Evolutionary conservation across 2,113 vertebrate genomes (phyloP), one percentile per base, ranked within the genome.

Genomic region (Anhinga rufa): DNA sequence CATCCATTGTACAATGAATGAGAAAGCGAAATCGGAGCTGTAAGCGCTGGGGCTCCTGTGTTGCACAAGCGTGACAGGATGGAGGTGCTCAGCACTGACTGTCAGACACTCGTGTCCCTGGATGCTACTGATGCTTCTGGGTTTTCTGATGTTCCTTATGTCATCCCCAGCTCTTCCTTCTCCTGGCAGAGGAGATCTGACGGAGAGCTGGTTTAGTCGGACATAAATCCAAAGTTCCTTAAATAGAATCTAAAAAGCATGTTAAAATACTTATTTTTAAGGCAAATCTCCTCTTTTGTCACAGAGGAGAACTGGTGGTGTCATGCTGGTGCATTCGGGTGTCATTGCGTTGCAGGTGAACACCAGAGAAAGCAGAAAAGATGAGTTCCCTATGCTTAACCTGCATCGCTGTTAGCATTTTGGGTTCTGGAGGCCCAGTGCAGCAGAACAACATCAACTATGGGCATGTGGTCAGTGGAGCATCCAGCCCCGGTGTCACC

Each of bases 1-100:
- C 28, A 9, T 4, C 14, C 31, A 0, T 4, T 2, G 42, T 5
- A 32, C 4, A 0, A 3, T 5, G 62, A 51, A 16, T 0, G 6
- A 61, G 40, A 38, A 61, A 54, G 36, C 0, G 2, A 32, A 61
- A 24, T 13, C 0, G 10, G 2, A 58, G 49, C 25, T 2, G 0
- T 7, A 14, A 76, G n/a, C 2, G 4, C 42, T 1, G 32, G 31
- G 44, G 61, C 7, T 14, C 17, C 70, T 6, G 58, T 49, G 1
- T 0, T 14, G 42, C 31, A 1, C 0, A 72, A 58, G 10, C 14
- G 24, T 9, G 82, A 17, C 58, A 64, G 29, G 48, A 74, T 0
- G 1, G 55, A 60, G 46, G 46, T 8, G 14, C 20, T 11, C 1
- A 7, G 26, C 12, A 61, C 40, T 9, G 15, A 2, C 36, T 49